Conservation (phyloP, 2,797 vertebrate genomes). For the Limosa lapponica region DNA sequence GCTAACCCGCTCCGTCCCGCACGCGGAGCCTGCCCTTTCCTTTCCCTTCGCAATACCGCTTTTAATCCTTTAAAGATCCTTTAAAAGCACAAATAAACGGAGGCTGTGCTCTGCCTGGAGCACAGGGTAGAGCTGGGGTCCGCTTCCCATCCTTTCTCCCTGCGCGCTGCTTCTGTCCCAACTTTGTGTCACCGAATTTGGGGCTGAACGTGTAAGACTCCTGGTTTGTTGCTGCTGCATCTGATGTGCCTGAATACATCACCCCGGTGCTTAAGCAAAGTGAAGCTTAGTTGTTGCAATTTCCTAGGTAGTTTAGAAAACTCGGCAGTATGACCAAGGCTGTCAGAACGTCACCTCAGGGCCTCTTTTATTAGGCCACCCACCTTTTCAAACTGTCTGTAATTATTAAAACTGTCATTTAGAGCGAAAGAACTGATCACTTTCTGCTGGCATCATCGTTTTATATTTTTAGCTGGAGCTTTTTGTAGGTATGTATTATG, state of each 20-base stretch:
- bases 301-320: conserved; percentile 11
- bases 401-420: conserved; percentile 33
- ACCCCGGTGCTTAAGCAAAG: background rate
- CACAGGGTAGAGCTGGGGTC: background rate
- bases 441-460: background rate
- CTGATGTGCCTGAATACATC: background rate
- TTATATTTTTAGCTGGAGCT: background rate
- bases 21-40: background rate
- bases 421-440: background rate
- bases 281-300: background rate
- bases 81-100: background rate
- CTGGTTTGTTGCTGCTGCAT: background rate
- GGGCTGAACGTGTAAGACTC: background rate
- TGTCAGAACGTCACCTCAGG: conserved; percentile 35
- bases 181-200: background rate
- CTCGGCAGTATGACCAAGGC: conserved; percentile 1
- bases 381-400: conserved; percentile 25
- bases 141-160: too few relatives aligned
- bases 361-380: conserved; percentile 50
- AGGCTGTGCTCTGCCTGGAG: background rate
- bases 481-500: background rate
- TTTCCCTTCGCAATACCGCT: background rate
- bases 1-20: background rate
- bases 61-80: background rate
- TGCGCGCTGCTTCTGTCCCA: background rate